These are phyloP conservation scores for Sceliomorpha sp. DNA, from an alignment of 2,888 invertebrate species.

Conservation along the genomic window DNA sequence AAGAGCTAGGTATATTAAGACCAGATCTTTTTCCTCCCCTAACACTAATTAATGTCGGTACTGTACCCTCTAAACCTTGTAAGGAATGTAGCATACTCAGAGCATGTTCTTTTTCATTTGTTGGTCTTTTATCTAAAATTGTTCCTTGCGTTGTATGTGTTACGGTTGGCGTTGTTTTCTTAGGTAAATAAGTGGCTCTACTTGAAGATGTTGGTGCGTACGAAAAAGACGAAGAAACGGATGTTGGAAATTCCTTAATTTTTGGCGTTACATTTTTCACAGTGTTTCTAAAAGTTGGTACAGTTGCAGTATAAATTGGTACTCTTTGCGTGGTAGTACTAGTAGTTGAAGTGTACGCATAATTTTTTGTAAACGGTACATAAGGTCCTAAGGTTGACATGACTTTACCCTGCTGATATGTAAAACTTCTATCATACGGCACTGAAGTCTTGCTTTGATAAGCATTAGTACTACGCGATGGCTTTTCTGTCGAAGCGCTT, in stretches of 20 bases:
- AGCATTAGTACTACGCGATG: conserved; percentile 53
- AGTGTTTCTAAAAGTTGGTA: conserved; percentile 66
- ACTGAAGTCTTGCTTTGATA: conserved; percentile 58
- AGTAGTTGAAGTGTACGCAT: conserved; percentile 64
- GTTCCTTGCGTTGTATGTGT: conserved; percentile 57
- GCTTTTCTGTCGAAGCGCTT: conserved; percentile 69
- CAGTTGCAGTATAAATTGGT: conserved; percentile 68
- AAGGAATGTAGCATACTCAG: conserved; percentile 87
- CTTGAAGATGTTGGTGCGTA: conserved; percentile 48
- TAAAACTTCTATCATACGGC: conserved; percentile 72
- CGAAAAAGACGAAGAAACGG: conserved; percentile 49
- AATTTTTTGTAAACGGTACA: conserved; percentile 76
- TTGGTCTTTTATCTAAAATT: conserved; percentile 63
- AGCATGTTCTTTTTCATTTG: conserved; percentile 84
- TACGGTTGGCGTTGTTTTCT: conserved; percentile 60
- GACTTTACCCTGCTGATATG: conserved; percentile 71
- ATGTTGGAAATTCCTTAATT: conserved; percentile 44
- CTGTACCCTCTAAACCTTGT: conserved; percentile 82
- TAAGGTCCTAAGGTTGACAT: conserved; percentile 74
- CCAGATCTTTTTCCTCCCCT: conserved; percentile 83
- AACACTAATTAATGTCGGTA: conserved; percentile 67
- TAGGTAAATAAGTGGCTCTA: conserved; percentile 66
- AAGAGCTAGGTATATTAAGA: conserved; percentile 86
- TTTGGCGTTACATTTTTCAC: conserved; percentile 58
- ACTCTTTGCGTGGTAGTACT: conserved; percentile 59